These are phyloP conservation scores for Microtus richardsoni DNA, from an alignment of 2,113 vertebrate genomes.

Conservation along the genomic window DNA sequence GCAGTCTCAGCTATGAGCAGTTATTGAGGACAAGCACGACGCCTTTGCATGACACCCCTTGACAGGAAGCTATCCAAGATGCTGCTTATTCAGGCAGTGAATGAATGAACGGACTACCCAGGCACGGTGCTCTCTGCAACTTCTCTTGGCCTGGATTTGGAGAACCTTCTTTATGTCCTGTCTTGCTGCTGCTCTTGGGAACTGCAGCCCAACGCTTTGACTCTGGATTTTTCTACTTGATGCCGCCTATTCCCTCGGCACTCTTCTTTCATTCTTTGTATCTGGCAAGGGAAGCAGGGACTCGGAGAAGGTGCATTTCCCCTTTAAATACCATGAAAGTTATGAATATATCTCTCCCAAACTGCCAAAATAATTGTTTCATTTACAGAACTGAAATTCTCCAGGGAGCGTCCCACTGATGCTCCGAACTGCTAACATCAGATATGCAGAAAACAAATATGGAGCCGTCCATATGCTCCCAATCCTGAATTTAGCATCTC, in stretches of 20 bases:
- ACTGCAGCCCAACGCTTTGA: constrained; percentile 23
- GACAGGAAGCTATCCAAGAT: neutral
- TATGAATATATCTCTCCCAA: constrained; percentile 80
- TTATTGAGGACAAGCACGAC: neutral
- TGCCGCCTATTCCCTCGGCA: constrained; percentile 42
- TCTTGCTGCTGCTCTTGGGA: constrained; percentile 36
- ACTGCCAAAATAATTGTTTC: constrained; percentile 84
- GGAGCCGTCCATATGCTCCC: constrained; percentile 75
- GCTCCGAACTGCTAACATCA: constrained; percentile 81
- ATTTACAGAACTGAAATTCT: constrained; percentile 81
- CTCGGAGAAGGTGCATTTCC: constrained; percentile 75
- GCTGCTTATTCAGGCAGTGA: neutral
- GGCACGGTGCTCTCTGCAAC: neutral
- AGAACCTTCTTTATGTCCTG: neutral
- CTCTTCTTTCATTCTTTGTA: constrained; percentile 69
- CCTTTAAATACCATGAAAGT: constrained; percentile 83
- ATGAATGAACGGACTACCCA: neutral
- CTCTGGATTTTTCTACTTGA: constrained; percentile 53
- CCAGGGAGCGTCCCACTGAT: constrained; percentile 75
- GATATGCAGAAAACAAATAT: constrained; percentile 82
- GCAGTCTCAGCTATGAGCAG: neutral
- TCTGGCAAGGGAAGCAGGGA: constrained; percentile 70
- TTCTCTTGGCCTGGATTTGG: neutral
- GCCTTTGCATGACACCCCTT: neutral
- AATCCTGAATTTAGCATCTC: constrained; percentile 78